Conservation (phyloP, 2,888 invertebrate genomes). For the Tetragonula carbonaria region DNA sequence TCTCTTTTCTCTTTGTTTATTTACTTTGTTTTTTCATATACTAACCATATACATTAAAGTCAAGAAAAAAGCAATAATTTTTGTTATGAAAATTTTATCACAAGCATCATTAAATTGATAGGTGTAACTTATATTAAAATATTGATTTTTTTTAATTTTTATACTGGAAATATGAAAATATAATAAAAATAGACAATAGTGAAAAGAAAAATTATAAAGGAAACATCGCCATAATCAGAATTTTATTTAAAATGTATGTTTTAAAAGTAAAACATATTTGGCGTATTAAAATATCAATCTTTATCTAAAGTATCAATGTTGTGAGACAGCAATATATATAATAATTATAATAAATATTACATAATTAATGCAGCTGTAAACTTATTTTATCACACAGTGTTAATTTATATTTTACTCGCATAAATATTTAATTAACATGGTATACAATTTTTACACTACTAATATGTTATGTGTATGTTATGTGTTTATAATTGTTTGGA, state of each 20-base stretch:
- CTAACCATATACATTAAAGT: too few species aligned
- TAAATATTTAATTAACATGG: background rate
- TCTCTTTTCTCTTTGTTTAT: constrained; percentile 17
- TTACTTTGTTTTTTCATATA: too few species aligned
- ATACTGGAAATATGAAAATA: background rate
- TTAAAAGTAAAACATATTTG: background rate
- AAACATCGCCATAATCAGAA: background rate
- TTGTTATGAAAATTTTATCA: too few species aligned
- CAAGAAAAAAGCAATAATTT: too few species aligned
- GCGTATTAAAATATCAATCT: too few species aligned
- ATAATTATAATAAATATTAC: background rate
- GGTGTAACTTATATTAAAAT: background rate
- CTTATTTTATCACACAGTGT: background rate
- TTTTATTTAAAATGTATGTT: background rate
- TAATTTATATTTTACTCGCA: background rate
- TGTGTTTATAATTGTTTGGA: background rate
- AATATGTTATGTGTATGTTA: background rate
- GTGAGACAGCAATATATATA: background rate
- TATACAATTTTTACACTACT: background rate
- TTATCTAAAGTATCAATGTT: background rate
- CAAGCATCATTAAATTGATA: background rate
- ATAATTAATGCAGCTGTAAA: background rate
- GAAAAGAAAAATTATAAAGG: background rate
- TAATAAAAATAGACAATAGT: too few species aligned
- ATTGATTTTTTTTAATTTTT: background rate